phyloP scores from a whole-genome alignment of 2,113 vertebrate genomes.

The Plecturocebus donacophilus region DNA sequence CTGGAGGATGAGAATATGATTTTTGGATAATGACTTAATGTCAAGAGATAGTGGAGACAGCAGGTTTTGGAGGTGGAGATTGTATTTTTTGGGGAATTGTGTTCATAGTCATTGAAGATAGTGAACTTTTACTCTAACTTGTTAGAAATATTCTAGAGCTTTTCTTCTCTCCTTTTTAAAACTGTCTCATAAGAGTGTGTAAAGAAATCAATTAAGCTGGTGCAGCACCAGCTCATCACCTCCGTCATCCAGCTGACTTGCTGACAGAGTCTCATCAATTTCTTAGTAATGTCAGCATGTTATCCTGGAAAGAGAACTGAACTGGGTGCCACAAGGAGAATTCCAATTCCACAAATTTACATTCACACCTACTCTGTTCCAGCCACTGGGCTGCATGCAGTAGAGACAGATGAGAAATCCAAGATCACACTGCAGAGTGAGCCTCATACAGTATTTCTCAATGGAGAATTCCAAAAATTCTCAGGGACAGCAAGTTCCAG shows the following conservation, averaged over 20 bases:
- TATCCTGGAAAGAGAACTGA: neutral
- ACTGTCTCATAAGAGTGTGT: neutral
- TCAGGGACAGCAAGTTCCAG: neutral
- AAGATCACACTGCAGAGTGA: neutral
- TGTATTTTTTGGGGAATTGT: neutral
- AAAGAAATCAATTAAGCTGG: slow-evolving; percentile 23
- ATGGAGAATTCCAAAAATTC: neutral
- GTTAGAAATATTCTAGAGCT: neutral
- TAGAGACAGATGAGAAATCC: neutral
- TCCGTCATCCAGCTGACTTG: neutral
- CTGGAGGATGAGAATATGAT: neutral
- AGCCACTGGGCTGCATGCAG: neutral
- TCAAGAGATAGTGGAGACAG: neutral
- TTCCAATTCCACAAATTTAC: neutral
- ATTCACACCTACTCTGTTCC: neutral
- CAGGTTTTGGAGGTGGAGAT: neutral
- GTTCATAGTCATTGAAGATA: neutral
- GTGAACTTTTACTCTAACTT: neutral
- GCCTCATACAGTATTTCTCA: neutral
- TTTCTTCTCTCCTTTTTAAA: neutral
- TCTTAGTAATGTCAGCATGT: neutral
- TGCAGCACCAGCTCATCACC: neutral
- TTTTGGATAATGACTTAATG: neutral
- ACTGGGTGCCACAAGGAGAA: neutral
- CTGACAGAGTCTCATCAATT: neutral